Percentiles rank a stretch among this genome's conserved stretches.
These are phyloP conservation scores for Limnephilus auricula DNA, from an alignment of 2,888 invertebrate species.

Conservation along the genomic window DNA sequence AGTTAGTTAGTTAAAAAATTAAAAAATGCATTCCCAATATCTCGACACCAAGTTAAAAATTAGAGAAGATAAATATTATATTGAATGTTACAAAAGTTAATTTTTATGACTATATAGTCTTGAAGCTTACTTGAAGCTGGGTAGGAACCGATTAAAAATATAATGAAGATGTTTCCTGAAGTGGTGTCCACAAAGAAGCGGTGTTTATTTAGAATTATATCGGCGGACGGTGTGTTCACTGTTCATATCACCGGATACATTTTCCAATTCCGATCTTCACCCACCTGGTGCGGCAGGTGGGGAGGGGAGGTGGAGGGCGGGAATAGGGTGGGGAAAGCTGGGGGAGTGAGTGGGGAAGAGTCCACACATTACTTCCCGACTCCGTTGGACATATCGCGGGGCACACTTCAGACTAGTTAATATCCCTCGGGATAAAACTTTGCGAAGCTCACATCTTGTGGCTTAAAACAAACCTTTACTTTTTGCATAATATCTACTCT, in stretches of 20 bases:
- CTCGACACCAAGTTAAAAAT: too few species aligned
- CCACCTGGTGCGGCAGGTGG: background rate
- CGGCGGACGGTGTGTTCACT: background rate
- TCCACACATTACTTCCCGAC: background rate
- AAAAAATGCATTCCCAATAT: too few species aligned
- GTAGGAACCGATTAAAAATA: too few species aligned
- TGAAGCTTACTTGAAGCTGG: too few species aligned
- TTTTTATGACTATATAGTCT: too few species aligned
- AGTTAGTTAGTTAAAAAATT: too few species aligned
- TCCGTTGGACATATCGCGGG: background rate
- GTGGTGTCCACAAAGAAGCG: background rate
- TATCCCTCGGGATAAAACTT: background rate
- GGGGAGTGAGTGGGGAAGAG: background rate
- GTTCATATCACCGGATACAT: background rate
- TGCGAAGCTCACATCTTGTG: background rate
- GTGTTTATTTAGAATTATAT: background rate
- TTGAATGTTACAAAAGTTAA: too few species aligned
- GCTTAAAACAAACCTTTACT: background rate
- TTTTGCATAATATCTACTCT: background rate
- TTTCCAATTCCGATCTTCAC: background rate
- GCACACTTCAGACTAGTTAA: constrained; percentile 2
- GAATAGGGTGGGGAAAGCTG: background rate
- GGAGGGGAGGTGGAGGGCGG: too few species aligned
- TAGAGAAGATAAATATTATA: too few species aligned
- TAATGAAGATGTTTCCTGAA: background rate